Evolutionary conservation across 2,888 invertebrate species (phyloP).

Genomic region (Tiphia femorata): DNA sequence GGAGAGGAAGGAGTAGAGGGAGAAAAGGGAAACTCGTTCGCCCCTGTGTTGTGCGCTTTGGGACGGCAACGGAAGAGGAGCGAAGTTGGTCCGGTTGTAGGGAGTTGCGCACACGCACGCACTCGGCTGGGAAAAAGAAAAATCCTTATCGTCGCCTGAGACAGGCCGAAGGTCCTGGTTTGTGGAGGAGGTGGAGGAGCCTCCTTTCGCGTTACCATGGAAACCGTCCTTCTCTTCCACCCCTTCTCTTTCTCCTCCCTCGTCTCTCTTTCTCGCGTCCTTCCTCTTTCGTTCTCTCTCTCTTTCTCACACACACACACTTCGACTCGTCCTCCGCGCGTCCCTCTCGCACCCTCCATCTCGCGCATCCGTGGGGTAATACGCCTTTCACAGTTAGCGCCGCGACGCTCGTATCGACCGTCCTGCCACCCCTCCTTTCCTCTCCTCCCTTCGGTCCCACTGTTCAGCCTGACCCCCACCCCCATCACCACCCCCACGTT

Average conservation of each 20-base stretch:
- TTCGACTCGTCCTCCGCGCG: constrained; percentile 17
- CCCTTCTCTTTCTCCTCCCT: constrained; percentile 22
- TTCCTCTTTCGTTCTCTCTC: constrained; percentile 11
- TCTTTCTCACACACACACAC: not conserved
- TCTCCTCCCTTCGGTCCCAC: constrained; percentile 15
- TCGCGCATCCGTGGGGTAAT: constrained; percentile 30
- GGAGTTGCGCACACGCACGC: too few species aligned
- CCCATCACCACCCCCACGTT: constrained; percentile 19
- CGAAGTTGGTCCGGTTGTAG: too few species aligned
- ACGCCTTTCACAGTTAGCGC: constrained; percentile 50
- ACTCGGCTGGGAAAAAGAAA: constrained; percentile 20
- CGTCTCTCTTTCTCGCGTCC: constrained; percentile 11
- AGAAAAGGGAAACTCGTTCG: too few species aligned
- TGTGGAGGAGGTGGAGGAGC: constrained; percentile 37
- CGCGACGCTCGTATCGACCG: constrained; percentile 56
- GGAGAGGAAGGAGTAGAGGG: too few species aligned
- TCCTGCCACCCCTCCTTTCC: constrained; percentile 28
- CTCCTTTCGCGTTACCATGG: constrained; percentile 59
- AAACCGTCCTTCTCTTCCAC: constrained; percentile 51
- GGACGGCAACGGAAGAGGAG: too few species aligned
- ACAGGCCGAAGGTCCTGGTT: constrained; percentile 52
- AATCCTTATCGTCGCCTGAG: constrained; percentile 38
- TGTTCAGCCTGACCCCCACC: constrained; percentile 22
- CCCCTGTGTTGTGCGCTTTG: too few species aligned
- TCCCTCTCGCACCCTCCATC: constrained; percentile 1